phyloP scores from a whole-genome alignment of 1,140 invertebrate genomes.

The Phenacoccus solenopsis region DNA sequence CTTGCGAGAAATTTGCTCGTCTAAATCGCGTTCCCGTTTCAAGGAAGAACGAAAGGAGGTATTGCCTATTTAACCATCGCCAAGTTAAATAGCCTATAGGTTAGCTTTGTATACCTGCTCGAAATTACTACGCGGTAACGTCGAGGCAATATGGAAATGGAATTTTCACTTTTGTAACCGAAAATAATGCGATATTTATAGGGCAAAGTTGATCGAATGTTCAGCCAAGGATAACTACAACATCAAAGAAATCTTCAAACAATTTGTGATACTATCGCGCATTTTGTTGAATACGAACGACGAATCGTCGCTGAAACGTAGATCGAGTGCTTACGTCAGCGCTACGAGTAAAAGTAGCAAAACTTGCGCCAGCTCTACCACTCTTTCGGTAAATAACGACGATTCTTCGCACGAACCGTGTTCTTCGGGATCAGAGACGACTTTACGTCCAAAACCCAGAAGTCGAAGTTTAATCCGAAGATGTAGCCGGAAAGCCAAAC shows the following conservation, averaged over 20 bases:
- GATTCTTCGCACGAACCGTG: conserved; percentile 19
- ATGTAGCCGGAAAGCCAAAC: conserved; percentile 62
- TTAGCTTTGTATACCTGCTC: too few relatives aligned
- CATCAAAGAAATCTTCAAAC: conserved; percentile 60
- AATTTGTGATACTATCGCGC: conserved; percentile 52
- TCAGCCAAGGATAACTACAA: conserved; percentile 68
- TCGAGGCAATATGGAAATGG: too few relatives aligned
- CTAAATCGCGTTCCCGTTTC: too few relatives aligned
- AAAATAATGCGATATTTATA: too few relatives aligned
- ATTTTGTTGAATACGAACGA: conserved; percentile 44
- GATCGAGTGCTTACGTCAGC: conserved; percentile 59
- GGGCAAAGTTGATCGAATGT: conserved; percentile 64
- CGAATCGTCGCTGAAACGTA: conserved; percentile 45
- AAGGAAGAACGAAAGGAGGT: too few relatives aligned
- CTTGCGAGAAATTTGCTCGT: too few relatives aligned
- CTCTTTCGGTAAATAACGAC: neutral
- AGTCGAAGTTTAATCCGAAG: conserved; percentile 63
- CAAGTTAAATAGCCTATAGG: too few relatives aligned
- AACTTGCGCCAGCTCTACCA: conserved; percentile 3
- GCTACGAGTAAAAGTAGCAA: conserved; percentile 6
- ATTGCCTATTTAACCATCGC: too few relatives aligned
- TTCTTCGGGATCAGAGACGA: conserved; percentile 33
- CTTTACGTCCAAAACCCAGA: conserved; percentile 44
- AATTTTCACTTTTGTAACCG: too few relatives aligned
- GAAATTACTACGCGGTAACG: too few relatives aligned